phyloP scores from a whole-genome alignment of 1,140 invertebrate species.

The Lerema accius region DNA sequence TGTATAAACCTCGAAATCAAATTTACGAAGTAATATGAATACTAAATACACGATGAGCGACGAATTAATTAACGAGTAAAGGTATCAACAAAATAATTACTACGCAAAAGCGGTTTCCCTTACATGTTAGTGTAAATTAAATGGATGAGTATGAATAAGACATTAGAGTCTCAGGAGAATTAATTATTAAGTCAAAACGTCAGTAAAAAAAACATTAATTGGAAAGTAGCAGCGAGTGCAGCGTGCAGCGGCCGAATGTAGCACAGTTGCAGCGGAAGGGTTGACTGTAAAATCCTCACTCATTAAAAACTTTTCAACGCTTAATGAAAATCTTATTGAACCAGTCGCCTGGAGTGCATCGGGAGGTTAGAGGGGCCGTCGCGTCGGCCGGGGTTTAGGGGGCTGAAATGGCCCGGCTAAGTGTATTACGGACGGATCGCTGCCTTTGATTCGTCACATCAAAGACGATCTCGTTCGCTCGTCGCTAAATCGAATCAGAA shows the following conservation, averaged over 20 bases:
- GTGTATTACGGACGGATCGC: constrained; percentile 77
- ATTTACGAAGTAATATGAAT: too few species aligned
- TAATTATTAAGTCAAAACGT: too few species aligned
- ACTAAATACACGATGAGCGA: too few species aligned
- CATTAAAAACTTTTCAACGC: constrained; percentile 78
- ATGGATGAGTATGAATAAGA: too few species aligned
- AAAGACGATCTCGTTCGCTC: constrained; percentile 75
- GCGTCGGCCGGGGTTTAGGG: constrained; percentile 38
- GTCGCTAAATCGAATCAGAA: constrained; percentile 74
- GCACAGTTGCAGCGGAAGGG: constrained; percentile 35
- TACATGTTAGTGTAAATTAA: too few species aligned
- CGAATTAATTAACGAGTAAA: too few species aligned
- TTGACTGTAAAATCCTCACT: constrained; percentile 59
- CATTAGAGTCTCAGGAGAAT: too few species aligned
- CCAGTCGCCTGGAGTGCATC: constrained; percentile 55
- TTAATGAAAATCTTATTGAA: constrained; percentile 81
- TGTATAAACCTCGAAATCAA: too few species aligned
- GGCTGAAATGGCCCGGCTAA: constrained; percentile 74
- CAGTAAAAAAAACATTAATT: constrained; percentile 11
- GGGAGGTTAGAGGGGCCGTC: constrained; percentile 37
- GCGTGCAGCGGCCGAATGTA: neutral
- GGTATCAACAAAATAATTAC: too few species aligned
- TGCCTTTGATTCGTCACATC: constrained; percentile 81
- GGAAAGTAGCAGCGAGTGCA: neutral
- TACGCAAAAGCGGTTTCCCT: too few species aligned